phyloP scores from a whole-genome alignment of 2,113 vertebrate species.

The Ctenodactylus gundi region DNA sequence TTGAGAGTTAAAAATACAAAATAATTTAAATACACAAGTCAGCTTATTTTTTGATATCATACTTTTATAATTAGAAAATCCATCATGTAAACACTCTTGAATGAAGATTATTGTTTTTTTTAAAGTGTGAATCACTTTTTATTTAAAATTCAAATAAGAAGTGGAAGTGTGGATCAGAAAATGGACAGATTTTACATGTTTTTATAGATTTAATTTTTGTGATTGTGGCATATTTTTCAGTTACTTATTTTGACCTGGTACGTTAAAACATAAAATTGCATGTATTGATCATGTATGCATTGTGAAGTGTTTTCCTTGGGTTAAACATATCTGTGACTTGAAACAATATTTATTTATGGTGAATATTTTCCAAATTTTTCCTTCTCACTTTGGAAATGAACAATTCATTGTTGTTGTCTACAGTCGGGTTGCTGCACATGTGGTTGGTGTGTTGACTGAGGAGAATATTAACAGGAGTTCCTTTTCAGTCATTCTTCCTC shows the following conservation, averaged over 20 bases:
- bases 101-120: slow-evolving; percentile 56
- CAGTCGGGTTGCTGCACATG: background rate
- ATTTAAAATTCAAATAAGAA: too few species aligned
- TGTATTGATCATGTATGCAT: background rate
- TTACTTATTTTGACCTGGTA: background rate
- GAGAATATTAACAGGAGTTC: background rate
- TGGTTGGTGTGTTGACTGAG: background rate
- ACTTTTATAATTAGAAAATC: slow-evolving; percentile 81
- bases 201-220: background rate
- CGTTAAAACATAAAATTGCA: background rate
- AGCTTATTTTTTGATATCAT: slow-evolving; percentile 79
- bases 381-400: background rate
- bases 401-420: background rate
- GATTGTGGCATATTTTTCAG: background rate
- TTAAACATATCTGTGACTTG: background rate
- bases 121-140: background rate
- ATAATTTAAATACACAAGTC: slow-evolving; percentile 79
- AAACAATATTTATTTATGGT: background rate
- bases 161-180: background rate
- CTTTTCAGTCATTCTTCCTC: background rate
- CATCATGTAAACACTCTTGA: slow-evolving; percentile 76
- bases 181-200: slow-evolving; percentile 22
- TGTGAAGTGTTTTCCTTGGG: background rate
- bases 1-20: slow-evolving; percentile 56
- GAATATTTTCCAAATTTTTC: background rate